These are phyloP conservation scores for Malachius bipustulatus DNA, from an alignment of 2,888 invertebrate genomes.

Conservation along the genomic window DNA sequence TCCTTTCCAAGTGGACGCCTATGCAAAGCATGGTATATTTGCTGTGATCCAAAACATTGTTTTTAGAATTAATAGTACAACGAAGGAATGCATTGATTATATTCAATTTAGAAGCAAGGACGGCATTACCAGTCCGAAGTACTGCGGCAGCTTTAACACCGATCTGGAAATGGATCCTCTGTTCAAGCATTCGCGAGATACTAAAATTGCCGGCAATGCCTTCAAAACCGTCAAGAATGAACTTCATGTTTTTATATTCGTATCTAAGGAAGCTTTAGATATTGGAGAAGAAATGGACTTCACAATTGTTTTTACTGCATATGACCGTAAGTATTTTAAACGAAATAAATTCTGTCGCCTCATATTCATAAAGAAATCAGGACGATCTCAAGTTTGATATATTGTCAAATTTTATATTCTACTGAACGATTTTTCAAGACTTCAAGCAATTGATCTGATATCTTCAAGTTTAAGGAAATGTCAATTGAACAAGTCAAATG, in stretches of 20 bases:
- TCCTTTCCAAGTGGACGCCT: slow-evolving; percentile 10
- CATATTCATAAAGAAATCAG: no score
- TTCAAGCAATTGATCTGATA: no score
- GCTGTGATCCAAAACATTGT: slow-evolving; percentile 17
- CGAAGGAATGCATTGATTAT: slow-evolving; percentile 17
- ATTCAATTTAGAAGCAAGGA: slow-evolving; percentile 15
- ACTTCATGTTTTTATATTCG: slow-evolving; percentile 11
- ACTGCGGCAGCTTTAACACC: slow-evolving; percentile 11
- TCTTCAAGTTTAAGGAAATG: no score
- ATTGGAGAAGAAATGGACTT: slow-evolving; percentile 15
- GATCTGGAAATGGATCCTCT: slow-evolving; percentile 8
- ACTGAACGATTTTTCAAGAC: no score
- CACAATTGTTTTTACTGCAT: slow-evolving; percentile 18
- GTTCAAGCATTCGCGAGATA: slow-evolving; percentile 4
- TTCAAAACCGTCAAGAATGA: slow-evolving; percentile 10
- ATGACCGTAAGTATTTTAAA: slow-evolving; percentile 14
- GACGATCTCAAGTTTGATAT: no score
- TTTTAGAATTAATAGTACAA: slow-evolving; percentile 12
- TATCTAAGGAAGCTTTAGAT: slow-evolving; percentile 15
- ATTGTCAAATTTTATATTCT: no score
- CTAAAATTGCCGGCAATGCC: slow-evolving; percentile 9
- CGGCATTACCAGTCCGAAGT: slow-evolving; percentile 9
- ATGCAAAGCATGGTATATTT: slow-evolving; percentile 14
- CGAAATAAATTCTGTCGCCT: no score
- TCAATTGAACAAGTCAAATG: not conserved